A percentile compares a stretch with the other conserved stretches of the same genome.
These are phyloP conservation scores for Stenodera caucasica DNA, from an alignment of 2,888 invertebrate genomes.

Conservation along the genomic window DNA sequence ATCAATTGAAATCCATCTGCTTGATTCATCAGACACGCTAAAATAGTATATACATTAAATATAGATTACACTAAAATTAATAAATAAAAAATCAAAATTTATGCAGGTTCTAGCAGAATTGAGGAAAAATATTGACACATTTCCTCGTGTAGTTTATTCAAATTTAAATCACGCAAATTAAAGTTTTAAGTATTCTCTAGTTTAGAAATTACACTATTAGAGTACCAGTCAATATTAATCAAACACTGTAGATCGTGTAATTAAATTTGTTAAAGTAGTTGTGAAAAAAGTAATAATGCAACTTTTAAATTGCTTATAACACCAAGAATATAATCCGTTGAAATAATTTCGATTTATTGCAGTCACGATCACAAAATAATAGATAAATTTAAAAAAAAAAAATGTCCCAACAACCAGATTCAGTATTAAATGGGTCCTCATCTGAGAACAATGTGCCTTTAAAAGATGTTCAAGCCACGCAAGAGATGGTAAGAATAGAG, in stretches of 20 bases:
- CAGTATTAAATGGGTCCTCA: slow-evolving; percentile 45
- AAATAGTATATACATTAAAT: neutral
- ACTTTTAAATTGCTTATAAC: slow-evolving; percentile 15
- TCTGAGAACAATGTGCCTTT: slow-evolving; percentile 39
- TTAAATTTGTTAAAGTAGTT: slow-evolving; percentile 3
- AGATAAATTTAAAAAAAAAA: slow-evolving; percentile 12
- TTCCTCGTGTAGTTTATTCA: neutral
- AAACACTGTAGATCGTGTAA: slow-evolving; percentile 10
- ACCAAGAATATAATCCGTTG: slow-evolving; percentile 16
- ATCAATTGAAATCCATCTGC: slow-evolving; percentile 20
- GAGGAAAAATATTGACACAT: slow-evolving; percentile 6
- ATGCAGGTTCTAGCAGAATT: neutral
- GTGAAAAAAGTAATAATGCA: slow-evolving; percentile 15
- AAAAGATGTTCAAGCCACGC: slow-evolving; percentile 35
- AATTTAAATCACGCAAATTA: slow-evolving; percentile 7
- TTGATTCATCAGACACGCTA: slow-evolving; percentile 18
- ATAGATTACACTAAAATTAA: too few species aligned
- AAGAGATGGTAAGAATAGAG: slow-evolving; percentile 38
- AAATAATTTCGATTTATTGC: slow-evolving; percentile 44
- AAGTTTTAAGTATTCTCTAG: slow-evolving; percentile 6
- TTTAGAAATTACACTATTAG: slow-evolving; percentile 5
- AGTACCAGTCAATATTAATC: neutral
- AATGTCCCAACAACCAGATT: slow-evolving; percentile 43
- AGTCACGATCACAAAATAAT: slow-evolving; percentile 33
- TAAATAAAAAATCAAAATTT: neutral